phyloP scores from a whole-genome alignment of 23 tunicate genomes.

The Ascidia mentula region DNA sequence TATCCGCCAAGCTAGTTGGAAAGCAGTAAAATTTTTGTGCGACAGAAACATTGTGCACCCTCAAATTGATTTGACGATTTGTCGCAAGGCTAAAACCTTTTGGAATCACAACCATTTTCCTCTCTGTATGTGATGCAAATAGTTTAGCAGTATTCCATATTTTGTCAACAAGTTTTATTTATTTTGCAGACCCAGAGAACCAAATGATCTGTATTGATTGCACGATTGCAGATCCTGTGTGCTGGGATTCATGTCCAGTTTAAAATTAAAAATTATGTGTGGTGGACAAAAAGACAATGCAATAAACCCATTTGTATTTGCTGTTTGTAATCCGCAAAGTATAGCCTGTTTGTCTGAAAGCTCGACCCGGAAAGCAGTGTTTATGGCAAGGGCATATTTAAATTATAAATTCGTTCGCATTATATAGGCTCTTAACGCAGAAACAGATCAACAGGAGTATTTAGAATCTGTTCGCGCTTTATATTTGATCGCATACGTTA shows the following conservation, averaged over 20 bases:
- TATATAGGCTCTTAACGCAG: no score
- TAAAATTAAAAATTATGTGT: no score
- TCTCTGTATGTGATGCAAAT: not conserved
- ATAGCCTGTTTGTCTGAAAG: no score
- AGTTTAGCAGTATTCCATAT: not conserved
- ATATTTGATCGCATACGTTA: no score
- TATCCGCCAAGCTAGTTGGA: constrained; percentile 9
- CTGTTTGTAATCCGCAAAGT: no score
- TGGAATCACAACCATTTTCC: not conserved
- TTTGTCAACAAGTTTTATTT: not conserved
- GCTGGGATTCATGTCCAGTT: not conserved
- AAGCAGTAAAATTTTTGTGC: constrained; percentile 5
- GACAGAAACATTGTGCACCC: not conserved
- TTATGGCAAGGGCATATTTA: no score
- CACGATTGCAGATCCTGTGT: not conserved
- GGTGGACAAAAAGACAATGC: no score
- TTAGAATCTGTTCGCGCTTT: no score
- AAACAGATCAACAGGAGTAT: no score
- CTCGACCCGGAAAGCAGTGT: no score
- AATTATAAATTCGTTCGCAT: no score
- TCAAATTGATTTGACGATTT: not conserved
- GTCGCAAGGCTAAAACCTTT: not conserved
- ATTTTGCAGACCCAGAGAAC: not conserved
- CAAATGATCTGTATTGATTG: not conserved
- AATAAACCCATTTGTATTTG: no score